Conservation (phyloP, 2,113 vertebrate genomes). For the Gymnorhina tibicen region DNA sequence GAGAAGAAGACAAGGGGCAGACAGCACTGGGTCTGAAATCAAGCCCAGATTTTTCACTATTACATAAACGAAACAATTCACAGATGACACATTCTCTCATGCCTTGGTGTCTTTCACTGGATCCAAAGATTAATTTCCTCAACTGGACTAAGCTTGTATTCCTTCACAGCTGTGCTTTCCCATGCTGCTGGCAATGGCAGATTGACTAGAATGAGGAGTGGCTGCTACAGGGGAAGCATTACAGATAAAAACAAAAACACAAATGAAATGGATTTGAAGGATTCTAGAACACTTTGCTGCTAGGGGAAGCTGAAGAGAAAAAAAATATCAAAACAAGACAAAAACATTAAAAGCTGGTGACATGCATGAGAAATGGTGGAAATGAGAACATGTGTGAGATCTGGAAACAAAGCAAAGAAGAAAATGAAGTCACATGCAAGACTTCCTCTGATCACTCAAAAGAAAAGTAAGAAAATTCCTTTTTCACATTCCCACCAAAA, state of each 20-base stretch:
- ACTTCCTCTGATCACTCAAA: not conserved
- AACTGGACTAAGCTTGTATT: slow-evolving; percentile 61
- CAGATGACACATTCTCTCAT: slow-evolving; percentile 58
- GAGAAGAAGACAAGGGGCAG: not conserved
- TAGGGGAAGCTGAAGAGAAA: not conserved
- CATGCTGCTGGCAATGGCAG: slow-evolving; percentile 55
- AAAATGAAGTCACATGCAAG: not conserved
- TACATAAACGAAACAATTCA: slow-evolving; percentile 52
- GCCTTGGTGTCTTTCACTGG: slow-evolving; percentile 44
- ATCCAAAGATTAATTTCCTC: slow-evolving; percentile 60
- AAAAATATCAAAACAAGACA: not conserved
- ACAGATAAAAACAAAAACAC: slow-evolving; percentile 55
- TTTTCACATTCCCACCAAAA: not conserved
- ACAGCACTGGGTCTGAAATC: slow-evolving; percentile 38
- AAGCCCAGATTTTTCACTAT: slow-evolving; percentile 55
- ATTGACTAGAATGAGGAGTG: slow-evolving; percentile 52
- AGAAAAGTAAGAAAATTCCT: not conserved
- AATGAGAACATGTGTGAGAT: not conserved
- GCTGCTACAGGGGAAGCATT: slow-evolving; percentile 58
- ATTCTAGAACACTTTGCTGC: not conserved
- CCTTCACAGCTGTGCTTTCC: slow-evolving; percentile 42
- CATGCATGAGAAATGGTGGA: not conserved
- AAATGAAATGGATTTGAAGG: slow-evolving; percentile 20
- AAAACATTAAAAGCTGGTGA: not conserved
- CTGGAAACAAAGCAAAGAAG: not conserved